Percentiles rank a stretch among this genome's conserved stretches.
Evolutionary conservation across 53 echinoderm and acorn worm species (phyloP).

Genomic region (Zoroaster sp.): DNA sequence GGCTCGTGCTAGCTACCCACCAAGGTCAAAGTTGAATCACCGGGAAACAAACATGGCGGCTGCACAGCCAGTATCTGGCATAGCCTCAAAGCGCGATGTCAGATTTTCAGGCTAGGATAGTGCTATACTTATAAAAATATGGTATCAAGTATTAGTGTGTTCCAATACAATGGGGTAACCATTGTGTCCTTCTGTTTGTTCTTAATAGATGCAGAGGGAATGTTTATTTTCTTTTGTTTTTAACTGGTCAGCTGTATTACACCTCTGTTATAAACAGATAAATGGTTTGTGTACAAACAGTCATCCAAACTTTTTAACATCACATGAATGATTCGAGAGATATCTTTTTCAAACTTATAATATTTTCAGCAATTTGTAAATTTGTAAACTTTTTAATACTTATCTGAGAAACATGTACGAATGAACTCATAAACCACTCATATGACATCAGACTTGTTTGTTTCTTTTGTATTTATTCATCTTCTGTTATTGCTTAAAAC

Average conservation of each 20-base stretch:
- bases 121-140: no score
- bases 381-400: background rate
- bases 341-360: background rate
- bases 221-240: background rate
- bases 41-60: no score
- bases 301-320: background rate
- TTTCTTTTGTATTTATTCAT: background rate
- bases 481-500: background rate
- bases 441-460: background rate
- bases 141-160: no score
- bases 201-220: background rate
- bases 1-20: no score
- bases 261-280: no score
- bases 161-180: no score
- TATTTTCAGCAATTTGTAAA: slow-evolving; percentile 6
- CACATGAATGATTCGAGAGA: background rate
- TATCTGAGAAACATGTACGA: background rate
- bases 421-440: background rate
- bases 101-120: no score
- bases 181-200: background rate
- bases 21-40: no score
- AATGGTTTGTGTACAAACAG: background rate
- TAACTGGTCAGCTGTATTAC: background rate
- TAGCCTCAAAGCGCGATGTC: no score
- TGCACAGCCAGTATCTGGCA: no score